Evolutionary conservation across 2,797 vertebrate genomes (phyloP), one percentile per base, ranked within the genome.

Genomic region (Salarias fasciatus): DNA sequence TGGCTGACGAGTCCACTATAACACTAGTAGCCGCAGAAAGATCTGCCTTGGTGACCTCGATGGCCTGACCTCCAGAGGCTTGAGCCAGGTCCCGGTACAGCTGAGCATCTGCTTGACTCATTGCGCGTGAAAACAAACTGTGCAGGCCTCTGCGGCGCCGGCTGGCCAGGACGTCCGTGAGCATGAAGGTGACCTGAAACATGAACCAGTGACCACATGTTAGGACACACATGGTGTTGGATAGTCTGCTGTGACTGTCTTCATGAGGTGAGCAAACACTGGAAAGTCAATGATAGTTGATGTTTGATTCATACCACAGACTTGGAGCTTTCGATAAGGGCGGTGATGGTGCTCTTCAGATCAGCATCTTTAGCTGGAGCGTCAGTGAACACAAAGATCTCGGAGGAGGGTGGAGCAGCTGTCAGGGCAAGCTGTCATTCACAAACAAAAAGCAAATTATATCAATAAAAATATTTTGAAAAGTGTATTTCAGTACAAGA

Each of bases 311-410:
- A 35, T 70, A 93, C 92, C 71, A 49, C 72, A 38, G 88, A 84
- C 67, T 86, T 87, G 3, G 77, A 86, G 75, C 53, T 86, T 69
- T 91, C 81, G 6, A 91, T 90, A 0, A 90, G 87, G 4, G 88
- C 87, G 1, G 11, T 72, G 46, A 92, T 57, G 18, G 80, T 70
- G 45, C 53, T 77, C 62, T 76, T 86, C 51, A 92, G 78, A 1
- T 68, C 0, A 1, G 0, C 11, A 8, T 94, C 92, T 79, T 93
- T 93, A 6, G 91, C 87, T 2, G 88, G 51, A 47, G 88, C 88
- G 8, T 93, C 92, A 9, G 91, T 92, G 76, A 93, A 92, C 69
- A 94, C 53, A 69, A 91, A 92, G 70, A 94, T 91, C 53, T 89
- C 78, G 57, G 92, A 91, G 12, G 78, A 89, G 1, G 83, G 50